These are phyloP conservation scores for Osedax frankpressi DNA, from an alignment of 2,888 invertebrate species.

Conservation along the genomic window DNA sequence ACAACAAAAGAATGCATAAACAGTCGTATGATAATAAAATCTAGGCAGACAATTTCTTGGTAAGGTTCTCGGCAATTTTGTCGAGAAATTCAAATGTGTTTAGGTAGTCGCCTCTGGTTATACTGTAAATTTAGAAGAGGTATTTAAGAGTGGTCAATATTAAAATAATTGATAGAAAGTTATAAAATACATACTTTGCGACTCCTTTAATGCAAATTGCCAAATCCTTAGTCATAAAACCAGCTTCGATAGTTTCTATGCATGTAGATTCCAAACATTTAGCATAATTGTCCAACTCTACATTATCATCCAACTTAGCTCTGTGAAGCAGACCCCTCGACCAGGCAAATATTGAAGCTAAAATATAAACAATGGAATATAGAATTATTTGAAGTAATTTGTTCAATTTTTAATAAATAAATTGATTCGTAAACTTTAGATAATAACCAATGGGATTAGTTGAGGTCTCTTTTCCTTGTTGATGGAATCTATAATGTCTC, in stretches of 20 bases:
- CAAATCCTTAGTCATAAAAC: conserved; percentile 93
- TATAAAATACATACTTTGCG: conserved; percentile 53
- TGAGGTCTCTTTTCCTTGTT: conserved; percentile 82
- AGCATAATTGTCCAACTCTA: conserved; percentile 64
- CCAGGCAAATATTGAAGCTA: conserved; percentile 94
- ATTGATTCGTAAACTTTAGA: no score
- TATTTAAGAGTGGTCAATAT: not conserved
- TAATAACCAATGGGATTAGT: conserved; percentile 91
- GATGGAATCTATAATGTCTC: conserved; percentile 61
- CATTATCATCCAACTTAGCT: conserved; percentile 80
- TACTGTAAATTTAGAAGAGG: conserved; percentile 44
- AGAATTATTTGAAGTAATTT: no score
- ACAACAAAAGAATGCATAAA: no score
- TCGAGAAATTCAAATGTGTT: conserved; percentile 95
- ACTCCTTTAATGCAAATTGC: conserved; percentile 94
- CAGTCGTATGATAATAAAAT: not conserved
- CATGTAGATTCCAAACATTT: conserved; percentile 76
- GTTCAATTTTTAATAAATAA: no score
- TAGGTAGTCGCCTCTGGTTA: conserved; percentile 67
- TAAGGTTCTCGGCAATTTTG: conserved; percentile 77
- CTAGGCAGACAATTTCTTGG: conserved; percentile 29
- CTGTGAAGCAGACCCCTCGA: conserved; percentile 81
- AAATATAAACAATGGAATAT: conserved; percentile 28
- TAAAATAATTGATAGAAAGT: not conserved
- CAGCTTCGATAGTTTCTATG: conserved; percentile 82